phyloP scores from a whole-genome alignment of 2,113 vertebrate genomes.

The Noturus placidus region DNA sequence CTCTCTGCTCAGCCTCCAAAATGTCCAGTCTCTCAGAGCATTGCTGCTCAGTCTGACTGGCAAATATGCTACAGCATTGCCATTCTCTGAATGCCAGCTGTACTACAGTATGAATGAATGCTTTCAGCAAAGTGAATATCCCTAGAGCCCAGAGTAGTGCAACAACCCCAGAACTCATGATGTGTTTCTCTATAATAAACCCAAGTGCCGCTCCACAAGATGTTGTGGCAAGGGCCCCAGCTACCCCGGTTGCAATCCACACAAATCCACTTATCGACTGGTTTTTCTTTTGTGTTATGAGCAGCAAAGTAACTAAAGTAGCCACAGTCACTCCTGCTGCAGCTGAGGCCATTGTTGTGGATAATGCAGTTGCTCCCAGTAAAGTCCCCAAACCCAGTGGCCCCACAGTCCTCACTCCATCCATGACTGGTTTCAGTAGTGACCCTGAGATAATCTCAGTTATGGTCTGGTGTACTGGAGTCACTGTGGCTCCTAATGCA shows the following conservation, averaged over 20 bases:
- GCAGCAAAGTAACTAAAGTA: constrained; percentile 53
- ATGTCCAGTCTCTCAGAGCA: constrained; percentile 37
- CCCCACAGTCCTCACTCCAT: constrained; percentile 62
- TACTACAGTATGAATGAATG: constrained; percentile 52
- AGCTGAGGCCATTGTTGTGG: constrained; percentile 60
- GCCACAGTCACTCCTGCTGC: constrained; percentile 66
- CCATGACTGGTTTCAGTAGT: constrained; percentile 59
- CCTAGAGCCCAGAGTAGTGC: constrained; percentile 62
- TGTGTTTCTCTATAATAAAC: constrained; percentile 56
- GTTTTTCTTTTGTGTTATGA: constrained; percentile 37
- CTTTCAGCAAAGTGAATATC: constrained; percentile 62
- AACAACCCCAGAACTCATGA: constrained; percentile 57
- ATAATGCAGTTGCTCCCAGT: constrained; percentile 64
- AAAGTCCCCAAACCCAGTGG: constrained; percentile 67
- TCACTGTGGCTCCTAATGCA: constrained; percentile 65
- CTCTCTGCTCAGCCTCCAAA: constrained; percentile 35
- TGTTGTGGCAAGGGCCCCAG: constrained; percentile 55
- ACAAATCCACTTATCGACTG: constrained; percentile 8
- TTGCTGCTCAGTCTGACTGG: constrained; percentile 16
- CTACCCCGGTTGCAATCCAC: constrained; percentile 60
- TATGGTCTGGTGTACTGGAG: constrained; percentile 58
- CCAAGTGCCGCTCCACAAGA: constrained; percentile 63
- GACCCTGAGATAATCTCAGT: constrained; percentile 51
- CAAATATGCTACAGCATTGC: constrained; percentile 43
- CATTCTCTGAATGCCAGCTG: constrained; percentile 50